phyloP scores from a whole-genome alignment of 2,113 vertebrate species.

The Chaetops frenatus region DNA sequence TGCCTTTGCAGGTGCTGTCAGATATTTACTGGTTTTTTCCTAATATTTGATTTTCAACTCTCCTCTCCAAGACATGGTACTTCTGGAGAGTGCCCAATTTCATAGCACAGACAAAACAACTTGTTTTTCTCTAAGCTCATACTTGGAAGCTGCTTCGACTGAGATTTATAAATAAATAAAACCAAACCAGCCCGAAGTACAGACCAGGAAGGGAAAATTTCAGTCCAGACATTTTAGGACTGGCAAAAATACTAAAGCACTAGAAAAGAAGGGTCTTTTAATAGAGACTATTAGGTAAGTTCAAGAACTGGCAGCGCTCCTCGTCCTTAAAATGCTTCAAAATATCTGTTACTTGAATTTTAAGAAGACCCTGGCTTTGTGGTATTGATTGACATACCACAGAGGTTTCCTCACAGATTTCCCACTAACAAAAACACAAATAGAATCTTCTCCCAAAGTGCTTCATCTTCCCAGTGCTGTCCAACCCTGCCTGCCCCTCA shows the following conservation, averaged over 20 bases:
- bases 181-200: neutral
- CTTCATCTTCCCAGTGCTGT: neutral
- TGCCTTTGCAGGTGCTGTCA: neutral
- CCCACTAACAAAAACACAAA: neutral
- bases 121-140: slow-evolving; percentile 27
- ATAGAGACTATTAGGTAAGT: slow-evolving; percentile 2
- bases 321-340: slow-evolving; percentile 5
- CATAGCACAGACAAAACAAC: slow-evolving; percentile 9
- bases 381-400: neutral
- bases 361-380: neutral
- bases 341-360: neutral
- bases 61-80: neutral
- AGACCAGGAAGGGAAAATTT: slow-evolving; percentile 10
- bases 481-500: neutral
- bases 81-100: neutral
- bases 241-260: neutral
- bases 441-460: neutral
- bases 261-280: neutral
- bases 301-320: neutral
- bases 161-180: slow-evolving; percentile 12
- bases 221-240: neutral
- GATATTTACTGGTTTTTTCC: neutral
- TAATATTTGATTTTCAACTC: neutral
- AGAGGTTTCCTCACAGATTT: neutral
- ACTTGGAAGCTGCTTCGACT: slow-evolving; percentile 5